A percentile compares a stretch with the other conserved stretches of the same genome.
Evolutionary conservation across 1,140 invertebrate genomes (phyloP).

Genomic region (Callitettix versicolor): DNA sequence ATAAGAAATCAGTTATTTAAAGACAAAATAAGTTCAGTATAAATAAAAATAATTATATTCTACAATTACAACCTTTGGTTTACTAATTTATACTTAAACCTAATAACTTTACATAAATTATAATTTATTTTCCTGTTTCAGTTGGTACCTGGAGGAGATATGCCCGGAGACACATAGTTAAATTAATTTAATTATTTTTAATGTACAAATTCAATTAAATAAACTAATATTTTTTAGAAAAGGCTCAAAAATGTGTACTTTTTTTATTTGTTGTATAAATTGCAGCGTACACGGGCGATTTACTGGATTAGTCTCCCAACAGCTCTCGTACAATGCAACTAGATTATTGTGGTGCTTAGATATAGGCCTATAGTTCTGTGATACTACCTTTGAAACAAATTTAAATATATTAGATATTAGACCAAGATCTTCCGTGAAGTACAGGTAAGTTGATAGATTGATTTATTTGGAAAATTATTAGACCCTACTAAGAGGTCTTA

Average conservation of each 20-base stretch:
- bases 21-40: too few species aligned
- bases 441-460: too few species aligned
- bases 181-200: neutral
- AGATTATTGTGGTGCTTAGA: neutral
- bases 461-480: too few species aligned
- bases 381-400: slow-evolving; percentile 23
- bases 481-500: too few species aligned
- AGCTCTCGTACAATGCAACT: neutral
- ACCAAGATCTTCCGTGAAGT: too few species aligned
- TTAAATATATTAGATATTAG: neutral
- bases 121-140: slow-evolving; percentile 16
- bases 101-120: slow-evolving; percentile 2
- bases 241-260: too few species aligned
- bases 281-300: neutral
- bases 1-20: too few species aligned
- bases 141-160: slow-evolving; percentile 25
- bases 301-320: neutral
- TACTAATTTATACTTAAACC: too few species aligned
- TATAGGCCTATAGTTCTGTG: slow-evolving; percentile 21
- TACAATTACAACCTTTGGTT: too few species aligned
- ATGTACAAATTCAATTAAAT: neutral
- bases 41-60: too few species aligned
- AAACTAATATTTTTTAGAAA: neutral
- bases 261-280: neutral
- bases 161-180: slow-evolving; percentile 21